phyloP scores from a whole-genome alignment of 2,113 vertebrate genomes.

The Melanostigma gelatinosum region DNA sequence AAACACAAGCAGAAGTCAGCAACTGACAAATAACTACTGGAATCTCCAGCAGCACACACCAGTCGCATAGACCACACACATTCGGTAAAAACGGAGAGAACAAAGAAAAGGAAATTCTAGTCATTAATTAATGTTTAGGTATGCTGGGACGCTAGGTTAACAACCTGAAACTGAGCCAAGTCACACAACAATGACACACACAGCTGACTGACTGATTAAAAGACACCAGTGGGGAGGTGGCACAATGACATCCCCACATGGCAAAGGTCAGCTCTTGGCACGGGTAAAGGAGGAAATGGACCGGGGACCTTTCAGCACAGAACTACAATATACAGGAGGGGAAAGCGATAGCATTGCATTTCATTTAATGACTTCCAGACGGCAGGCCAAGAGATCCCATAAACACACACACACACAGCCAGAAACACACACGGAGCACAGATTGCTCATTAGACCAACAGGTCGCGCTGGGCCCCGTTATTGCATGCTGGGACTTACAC shows the following conservation, averaged over 20 bases:
- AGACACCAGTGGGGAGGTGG: conserved; percentile 42
- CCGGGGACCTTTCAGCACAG: not conserved
- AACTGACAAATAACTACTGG: conserved; percentile 29
- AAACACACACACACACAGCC: conserved; percentile 16
- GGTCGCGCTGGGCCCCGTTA: conserved; percentile 65
- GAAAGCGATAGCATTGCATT: conserved; percentile 46
- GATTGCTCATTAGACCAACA: conserved; percentile 75
- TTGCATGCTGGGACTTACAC: conserved; percentile 63
- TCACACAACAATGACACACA: conserved; percentile 54
- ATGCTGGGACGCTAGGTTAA: conserved; percentile 41
- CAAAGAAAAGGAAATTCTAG: conserved; percentile 25
- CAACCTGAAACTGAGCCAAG: conserved; percentile 49
- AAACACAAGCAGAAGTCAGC: not conserved
- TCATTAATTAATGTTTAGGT: conserved; percentile 48
- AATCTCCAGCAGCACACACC: not conserved
- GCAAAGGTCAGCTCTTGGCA: conserved; percentile 63
- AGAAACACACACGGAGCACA: conserved; percentile 37
- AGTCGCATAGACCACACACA: conserved; percentile 2
- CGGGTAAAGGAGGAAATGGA: conserved; percentile 31
- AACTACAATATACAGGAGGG: conserved; percentile 43
- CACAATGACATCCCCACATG: conserved; percentile 54
- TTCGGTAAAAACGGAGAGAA: not conserved
- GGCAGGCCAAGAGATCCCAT: conserved; percentile 21
- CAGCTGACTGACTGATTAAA: conserved; percentile 50
- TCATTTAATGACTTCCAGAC: conserved; percentile 72